Evolutionary conservation across 1,140 invertebrate species (phyloP).

Genomic region (Drosophila athabasca): DNA sequence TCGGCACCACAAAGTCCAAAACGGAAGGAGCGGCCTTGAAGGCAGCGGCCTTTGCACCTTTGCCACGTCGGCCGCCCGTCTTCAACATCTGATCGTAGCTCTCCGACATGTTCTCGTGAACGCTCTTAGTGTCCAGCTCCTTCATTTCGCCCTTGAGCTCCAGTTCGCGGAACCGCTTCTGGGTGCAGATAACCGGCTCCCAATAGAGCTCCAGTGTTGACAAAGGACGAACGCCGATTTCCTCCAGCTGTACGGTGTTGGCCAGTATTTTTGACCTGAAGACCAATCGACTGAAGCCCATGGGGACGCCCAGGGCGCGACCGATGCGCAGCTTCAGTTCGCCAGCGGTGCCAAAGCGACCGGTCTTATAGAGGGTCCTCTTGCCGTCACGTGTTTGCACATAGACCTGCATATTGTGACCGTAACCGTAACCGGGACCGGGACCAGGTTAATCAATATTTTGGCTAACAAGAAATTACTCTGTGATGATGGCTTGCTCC

Average conservation of each 20-base stretch:
- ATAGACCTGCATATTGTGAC: constrained; percentile 47
- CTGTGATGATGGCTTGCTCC: too few relatives aligned
- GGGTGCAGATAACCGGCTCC: constrained; percentile 61
- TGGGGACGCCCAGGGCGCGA: constrained; percentile 51
- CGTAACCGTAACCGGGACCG: too few relatives aligned
- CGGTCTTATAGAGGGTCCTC: constrained; percentile 56
- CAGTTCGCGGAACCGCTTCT: constrained; percentile 52
- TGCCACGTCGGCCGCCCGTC: neutral
- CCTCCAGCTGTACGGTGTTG: constrained; percentile 53
- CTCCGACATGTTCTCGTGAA: constrained; percentile 4
- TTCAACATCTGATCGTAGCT: constrained; percentile 23
- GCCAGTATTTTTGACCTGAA: constrained; percentile 55
- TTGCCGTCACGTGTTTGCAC: constrained; percentile 60
- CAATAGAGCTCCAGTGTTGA: constrained; percentile 62
- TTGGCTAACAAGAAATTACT: too few relatives aligned
- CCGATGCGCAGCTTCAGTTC: constrained; percentile 60
- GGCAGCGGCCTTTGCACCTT: too few relatives aligned
- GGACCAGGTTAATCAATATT: too few relatives aligned
- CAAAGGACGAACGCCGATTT: constrained; percentile 54
- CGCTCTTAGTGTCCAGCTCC: neutral
- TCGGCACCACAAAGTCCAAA: too few relatives aligned
- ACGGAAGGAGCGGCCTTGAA: too few relatives aligned
- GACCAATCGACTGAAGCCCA: constrained; percentile 62
- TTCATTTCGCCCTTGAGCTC: constrained; percentile 57
- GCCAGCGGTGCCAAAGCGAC: constrained; percentile 51